Conservation (phyloP, 2,113 vertebrate species). For the Paedocypris sp. region DNA sequence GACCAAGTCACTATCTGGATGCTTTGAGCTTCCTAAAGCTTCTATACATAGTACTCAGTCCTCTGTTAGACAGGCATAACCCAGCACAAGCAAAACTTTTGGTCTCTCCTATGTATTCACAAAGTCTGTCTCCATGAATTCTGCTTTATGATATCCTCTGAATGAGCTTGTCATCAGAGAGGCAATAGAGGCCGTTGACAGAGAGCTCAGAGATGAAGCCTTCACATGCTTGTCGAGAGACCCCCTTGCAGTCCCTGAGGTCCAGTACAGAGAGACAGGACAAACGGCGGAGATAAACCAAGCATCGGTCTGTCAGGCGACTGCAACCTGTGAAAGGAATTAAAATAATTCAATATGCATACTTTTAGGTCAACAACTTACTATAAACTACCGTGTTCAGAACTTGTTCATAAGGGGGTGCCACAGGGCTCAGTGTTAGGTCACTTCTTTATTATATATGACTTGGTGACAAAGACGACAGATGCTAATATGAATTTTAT, state of each 20-base stretch:
- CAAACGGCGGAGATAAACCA: conserved; percentile 82
- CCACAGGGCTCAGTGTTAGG: neutral
- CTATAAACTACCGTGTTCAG: too few relatives aligned
- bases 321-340: conserved; percentile 73
- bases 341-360: too few relatives aligned
- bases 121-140: conserved; percentile 8
- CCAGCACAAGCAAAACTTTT: neutral
- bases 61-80: conserved; percentile 17
- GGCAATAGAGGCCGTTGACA: conserved; percentile 92
- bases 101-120: conserved; percentile 14
- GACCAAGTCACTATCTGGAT: neutral
- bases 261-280: conserved; percentile 84
- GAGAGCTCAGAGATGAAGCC: conserved; percentile 93
- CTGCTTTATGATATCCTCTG: conserved; percentile 87
- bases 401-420: neutral
- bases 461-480: too few relatives aligned
- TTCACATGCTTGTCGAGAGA: conserved; percentile 90
- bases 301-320: conserved; percentile 85
- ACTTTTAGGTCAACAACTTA: too few relatives aligned
- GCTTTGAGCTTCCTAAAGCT: neutral
- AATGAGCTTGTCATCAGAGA: conserved; percentile 97
- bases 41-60: conserved; percentile 5
- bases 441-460: neutral
- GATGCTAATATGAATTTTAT: too few relatives aligned
- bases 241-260: conserved; percentile 86